Conservation (phyloP, 2,113 vertebrate species). For the Zapus hudsonius region DNA sequence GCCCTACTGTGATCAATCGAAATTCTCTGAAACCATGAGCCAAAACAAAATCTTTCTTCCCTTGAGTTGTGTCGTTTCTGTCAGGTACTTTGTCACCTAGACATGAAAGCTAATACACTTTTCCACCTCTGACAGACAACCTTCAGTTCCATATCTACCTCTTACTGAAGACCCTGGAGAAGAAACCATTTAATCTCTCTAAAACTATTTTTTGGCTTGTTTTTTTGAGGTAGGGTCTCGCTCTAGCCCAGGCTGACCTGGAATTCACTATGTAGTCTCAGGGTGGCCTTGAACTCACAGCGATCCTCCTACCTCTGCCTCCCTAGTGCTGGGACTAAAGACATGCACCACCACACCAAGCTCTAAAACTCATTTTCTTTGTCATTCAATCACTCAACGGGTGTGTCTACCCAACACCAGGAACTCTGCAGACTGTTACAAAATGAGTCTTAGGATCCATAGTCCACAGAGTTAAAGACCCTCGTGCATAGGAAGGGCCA, state of each 20-base stretch:
- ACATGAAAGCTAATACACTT: background rate
- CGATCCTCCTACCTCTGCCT: too few species aligned
- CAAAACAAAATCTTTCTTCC: background rate
- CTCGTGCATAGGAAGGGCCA: background rate
- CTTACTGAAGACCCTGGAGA: background rate
- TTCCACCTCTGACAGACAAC: background rate
- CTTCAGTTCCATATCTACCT: background rate
- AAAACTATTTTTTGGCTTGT: too few species aligned
- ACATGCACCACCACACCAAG: too few species aligned
- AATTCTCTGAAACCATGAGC: background rate
- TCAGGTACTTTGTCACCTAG: background rate
- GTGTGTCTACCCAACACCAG: too few species aligned
- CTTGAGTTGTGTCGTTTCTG: too few species aligned
- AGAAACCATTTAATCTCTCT: background rate
- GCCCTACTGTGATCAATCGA: background rate
- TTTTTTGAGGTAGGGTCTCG: too few species aligned
- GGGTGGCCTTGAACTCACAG: too few species aligned
- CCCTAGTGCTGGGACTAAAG: too few species aligned
- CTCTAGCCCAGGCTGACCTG: too few species aligned
- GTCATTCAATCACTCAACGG: too few species aligned
- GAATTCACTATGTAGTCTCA: too few species aligned
- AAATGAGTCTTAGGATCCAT: background rate
- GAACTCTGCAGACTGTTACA: background rate
- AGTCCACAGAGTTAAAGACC: background rate
- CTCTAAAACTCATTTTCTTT: background rate